Evolutionary conservation across 2,113 vertebrate genomes (phyloP).

Genomic region (Syrrhaptes paradoxus): DNA sequence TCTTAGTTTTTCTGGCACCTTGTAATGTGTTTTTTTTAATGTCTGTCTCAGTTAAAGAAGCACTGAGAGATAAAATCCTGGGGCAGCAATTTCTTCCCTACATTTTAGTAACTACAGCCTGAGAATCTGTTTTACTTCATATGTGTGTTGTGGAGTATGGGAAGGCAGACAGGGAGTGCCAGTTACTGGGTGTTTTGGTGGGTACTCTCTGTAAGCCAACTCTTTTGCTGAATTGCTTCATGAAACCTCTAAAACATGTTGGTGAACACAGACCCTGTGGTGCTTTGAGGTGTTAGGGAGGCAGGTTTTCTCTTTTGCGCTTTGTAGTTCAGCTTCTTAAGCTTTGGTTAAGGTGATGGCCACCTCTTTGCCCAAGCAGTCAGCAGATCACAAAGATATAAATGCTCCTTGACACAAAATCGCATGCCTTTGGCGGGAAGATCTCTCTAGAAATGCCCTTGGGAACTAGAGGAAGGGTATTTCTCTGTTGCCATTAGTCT

Average conservation of each 20-base stretch:
- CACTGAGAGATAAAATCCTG: background rate
- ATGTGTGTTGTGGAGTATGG: background rate
- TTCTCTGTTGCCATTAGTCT: background rate
- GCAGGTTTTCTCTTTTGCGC: background rate
- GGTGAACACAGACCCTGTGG: rapidly evolving
- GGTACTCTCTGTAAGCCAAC: background rate
- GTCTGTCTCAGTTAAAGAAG: background rate
- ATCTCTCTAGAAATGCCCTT: conserved; percentile 11
- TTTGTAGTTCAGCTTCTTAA: background rate
- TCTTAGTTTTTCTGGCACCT: background rate
- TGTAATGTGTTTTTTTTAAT: background rate
- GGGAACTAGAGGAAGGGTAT: background rate
- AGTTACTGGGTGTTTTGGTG: background rate
- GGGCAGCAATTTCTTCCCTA: background rate
- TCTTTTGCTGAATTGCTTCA: background rate
- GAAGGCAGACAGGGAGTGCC: background rate
- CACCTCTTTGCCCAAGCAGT: background rate
- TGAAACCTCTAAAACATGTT: background rate
- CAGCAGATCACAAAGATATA: background rate
- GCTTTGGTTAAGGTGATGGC: background rate
- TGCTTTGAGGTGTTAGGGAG: background rate
- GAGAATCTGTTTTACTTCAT: background rate
- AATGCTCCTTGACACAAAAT: background rate
- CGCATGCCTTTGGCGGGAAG: background rate
- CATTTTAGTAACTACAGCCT: background rate